Conservation (phyloP, 2,113 vertebrate species). For the Mirza zaza region DNA sequence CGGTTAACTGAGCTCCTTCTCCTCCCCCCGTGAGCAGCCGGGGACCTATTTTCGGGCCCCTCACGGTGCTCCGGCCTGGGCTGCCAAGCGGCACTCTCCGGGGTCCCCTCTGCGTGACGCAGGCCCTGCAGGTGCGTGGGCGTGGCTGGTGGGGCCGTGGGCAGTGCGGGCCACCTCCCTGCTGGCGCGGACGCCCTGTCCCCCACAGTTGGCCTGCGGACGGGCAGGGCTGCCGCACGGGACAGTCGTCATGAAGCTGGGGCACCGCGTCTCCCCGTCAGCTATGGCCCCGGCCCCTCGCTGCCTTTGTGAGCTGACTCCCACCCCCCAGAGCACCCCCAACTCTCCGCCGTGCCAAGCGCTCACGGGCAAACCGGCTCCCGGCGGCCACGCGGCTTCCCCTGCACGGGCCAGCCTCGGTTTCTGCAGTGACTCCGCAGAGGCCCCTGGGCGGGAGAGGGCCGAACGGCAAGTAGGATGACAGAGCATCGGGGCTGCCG, state of each 20-base stretch:
- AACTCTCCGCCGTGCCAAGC: not conserved
- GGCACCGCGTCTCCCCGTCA: not conserved
- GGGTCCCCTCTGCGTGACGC: not conserved
- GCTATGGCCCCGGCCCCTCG: not conserved
- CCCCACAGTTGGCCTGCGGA: accelerated
- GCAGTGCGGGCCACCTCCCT: not conserved
- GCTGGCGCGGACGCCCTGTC: no score
- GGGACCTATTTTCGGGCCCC: not conserved
- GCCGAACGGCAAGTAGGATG: constrained; percentile 45
- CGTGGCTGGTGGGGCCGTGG: accelerated
- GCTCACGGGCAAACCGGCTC: not conserved
- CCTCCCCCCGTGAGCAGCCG: not conserved
- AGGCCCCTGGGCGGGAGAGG: constrained; percentile 17
- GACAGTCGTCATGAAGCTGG: not conserved
- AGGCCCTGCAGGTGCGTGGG: accelerated
- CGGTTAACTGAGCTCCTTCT: no score
- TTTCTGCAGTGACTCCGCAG: constrained; percentile 61
- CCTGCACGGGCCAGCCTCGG: constrained; percentile 14
- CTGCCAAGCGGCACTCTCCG: no score
- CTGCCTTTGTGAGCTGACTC: no score
- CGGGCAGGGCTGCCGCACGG: not conserved
- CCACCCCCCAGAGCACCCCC: not conserved
- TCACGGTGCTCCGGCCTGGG: not conserved
- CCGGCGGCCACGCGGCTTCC: constrained; percentile 46
- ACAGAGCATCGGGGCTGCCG: constrained; percentile 45